A percentile compares a stretch with the other conserved stretches of the same genome.
phyloP scores from a whole-genome alignment of 1,140 invertebrate species.

The Apocrypta bakeri region DNA sequence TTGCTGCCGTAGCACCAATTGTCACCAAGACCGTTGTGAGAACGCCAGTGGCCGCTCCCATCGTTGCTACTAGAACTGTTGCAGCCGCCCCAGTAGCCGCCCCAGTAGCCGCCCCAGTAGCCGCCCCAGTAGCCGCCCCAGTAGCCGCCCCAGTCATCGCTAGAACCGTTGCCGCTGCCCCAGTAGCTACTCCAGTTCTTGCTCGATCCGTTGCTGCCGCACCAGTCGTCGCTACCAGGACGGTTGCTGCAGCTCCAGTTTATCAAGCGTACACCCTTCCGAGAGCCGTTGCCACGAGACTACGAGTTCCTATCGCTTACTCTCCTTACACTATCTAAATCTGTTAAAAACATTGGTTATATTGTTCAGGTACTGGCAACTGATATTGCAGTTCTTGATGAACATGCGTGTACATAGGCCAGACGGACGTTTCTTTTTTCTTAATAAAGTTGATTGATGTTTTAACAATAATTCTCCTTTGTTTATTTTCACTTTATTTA shows the following conservation, averaged over 20 bases:
- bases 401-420: slow-evolving; percentile 5
- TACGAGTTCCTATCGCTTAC: slow-evolving; percentile 48
- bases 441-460: slow-evolving; percentile 46
- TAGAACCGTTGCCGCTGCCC: slow-evolving; percentile 49
- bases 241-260: slow-evolving; percentile 27
- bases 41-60: slow-evolving; percentile 30
- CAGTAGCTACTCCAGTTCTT: neutral
- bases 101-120: slow-evolving; percentile 29
- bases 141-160: slow-evolving; percentile 62
- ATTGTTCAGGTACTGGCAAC: neutral
- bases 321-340: slow-evolving; percentile 37
- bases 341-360: neutral
- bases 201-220: slow-evolving; percentile 57
- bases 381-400: slow-evolving; percentile 8
- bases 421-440: slow-evolving; percentile 13
- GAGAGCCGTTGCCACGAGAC: slow-evolving; percentile 59
- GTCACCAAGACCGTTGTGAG: slow-evolving; percentile 47
- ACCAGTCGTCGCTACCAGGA: slow-evolving; percentile 40
- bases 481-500: too few relatives aligned
- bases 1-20: slow-evolving; percentile 47
- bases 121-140: slow-evolving; percentile 32
- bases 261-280: slow-evolving; percentile 54
- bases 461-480: neutral
- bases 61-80: slow-evolving; percentile 41
- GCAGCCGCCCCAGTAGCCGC: slow-evolving; percentile 42